Percentiles rank a stretch among this genome's conserved stretches.
Conservation (phyloP, 2,888 invertebrate genomes). For the Apotomis capreana region DNA sequence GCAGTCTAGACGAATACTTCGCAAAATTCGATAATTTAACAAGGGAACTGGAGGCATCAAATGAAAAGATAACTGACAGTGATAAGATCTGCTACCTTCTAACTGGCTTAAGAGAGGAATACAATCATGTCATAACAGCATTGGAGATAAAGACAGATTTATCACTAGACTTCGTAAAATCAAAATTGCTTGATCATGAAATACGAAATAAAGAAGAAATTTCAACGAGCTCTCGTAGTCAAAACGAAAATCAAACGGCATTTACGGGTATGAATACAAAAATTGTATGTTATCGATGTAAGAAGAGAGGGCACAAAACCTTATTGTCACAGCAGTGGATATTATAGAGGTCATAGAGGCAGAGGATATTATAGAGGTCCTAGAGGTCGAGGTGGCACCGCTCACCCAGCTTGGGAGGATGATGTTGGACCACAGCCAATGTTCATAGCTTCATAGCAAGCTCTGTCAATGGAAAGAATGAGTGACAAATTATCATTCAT, state of each 20-base stretch:
- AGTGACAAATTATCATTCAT: not conserved
- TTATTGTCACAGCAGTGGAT: not conserved
- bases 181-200: conserved; percentile 1
- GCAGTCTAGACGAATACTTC: not conserved
- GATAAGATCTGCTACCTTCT: not conserved
- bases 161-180: not conserved
- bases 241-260: not conserved
- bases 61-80: not conserved
- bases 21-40: not conserved
- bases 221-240: not conserved
- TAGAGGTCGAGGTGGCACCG: not conserved
- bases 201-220: not conserved
- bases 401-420: not conserved
- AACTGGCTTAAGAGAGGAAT: conserved; percentile 2
- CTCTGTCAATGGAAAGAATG: not conserved
- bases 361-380: not conserved
- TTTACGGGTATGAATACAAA: not conserved
- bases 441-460: conserved; percentile 1
- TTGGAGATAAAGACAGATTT: conserved; percentile 13
- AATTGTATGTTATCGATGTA: not conserved
- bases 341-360: too few species aligned
- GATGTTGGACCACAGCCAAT: not conserved
- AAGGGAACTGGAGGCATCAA: not conserved
- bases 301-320: not conserved
- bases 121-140: conserved; percentile 18